Evolutionary conservation across 2,888 invertebrate genomes (phyloP), one percentile per base, ranked within the genome.

Genomic region (Agrochola circellaris): DNA sequence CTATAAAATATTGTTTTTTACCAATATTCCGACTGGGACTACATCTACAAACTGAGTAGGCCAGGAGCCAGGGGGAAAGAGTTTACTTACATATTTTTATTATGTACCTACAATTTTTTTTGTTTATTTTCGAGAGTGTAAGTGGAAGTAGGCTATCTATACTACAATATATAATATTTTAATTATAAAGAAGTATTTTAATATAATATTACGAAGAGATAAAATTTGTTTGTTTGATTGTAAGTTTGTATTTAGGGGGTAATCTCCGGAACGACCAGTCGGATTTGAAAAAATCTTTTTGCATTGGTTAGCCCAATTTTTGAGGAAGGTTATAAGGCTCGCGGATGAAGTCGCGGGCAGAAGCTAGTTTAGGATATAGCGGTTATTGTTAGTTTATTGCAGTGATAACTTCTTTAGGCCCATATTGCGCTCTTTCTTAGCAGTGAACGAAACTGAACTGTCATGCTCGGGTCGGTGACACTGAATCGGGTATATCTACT

Each of bases 1-100:
- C 89, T 90, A 92, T 95, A 94, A 95, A 95, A 96, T 95, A 95
- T 95, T 94, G 93, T 95, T 95, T 94, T 94, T 94, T 94, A 88
- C 94, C 95, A 94, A 95, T 95, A 94, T 91, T 91, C 89, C 90
- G 91, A 91, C 91, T 81, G 90, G 89, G 89, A 88, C 90, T 88
- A 90, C 90, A 89, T 90, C 85, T 91, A 90, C 89, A 89, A 87
- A 86, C 88, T 79, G 73, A 61, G 23, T 92, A 93, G 92, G 66
- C 87, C 38, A 85, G 66, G 93, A 92, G 93, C 73, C 64, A 45
- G 68, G 8, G 26, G 1, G 11, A 7, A 45, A 62, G 30, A 65
- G 38, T 23, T 17, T 30, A 9, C 23, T 54, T 15, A 15, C 15
- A 3, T 26, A 42, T 60, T 38, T 38, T 26, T 42, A 6, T 23